These are phyloP conservation scores for Opisthocomus hoazin DNA, from an alignment of 2,113 vertebrate genomes.

Conservation along the genomic window DNA sequence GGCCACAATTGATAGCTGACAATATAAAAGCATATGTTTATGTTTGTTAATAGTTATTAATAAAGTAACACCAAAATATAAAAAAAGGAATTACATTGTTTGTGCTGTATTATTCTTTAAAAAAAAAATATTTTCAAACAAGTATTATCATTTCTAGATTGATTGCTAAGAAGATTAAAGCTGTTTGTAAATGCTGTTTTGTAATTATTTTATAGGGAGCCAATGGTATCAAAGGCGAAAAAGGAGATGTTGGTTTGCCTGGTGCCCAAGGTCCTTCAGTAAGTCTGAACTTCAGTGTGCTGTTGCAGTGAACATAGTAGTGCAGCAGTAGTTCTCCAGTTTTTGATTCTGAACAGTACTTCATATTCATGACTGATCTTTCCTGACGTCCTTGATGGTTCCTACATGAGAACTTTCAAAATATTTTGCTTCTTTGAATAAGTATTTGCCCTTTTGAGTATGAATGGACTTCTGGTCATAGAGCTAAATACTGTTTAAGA, in stretches of 20 bases:
- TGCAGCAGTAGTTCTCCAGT: neutral
- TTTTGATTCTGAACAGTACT: neutral
- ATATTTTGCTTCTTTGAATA: neutral
- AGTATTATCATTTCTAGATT: neutral
- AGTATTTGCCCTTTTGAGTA: neutral
- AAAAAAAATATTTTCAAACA: neutral
- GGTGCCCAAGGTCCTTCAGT: slow-evolving; percentile 95
- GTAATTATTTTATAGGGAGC: slow-evolving; percentile 77
- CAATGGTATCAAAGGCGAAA: slow-evolving; percentile 90
- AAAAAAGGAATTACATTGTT: neutral
- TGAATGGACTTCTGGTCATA: neutral
- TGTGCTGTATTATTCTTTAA: neutral
- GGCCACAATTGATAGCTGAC: neutral
- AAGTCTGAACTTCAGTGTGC: slow-evolving; percentile 69
- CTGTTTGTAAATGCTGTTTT: neutral
- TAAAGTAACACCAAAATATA: neutral
- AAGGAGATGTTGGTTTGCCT: slow-evolving; percentile 87
- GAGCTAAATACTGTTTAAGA: neutral
- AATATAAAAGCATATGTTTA: neutral
- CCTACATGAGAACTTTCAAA: neutral
- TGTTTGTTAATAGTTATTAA: neutral
- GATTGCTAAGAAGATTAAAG: neutral
- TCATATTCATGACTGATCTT: neutral
- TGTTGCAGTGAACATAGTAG: neutral
- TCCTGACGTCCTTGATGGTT: neutral